Evolutionary conservation across 92 coral and sea anemone species (phyloP).

Genomic region (Anthopleura xanthogrammica): DNA sequence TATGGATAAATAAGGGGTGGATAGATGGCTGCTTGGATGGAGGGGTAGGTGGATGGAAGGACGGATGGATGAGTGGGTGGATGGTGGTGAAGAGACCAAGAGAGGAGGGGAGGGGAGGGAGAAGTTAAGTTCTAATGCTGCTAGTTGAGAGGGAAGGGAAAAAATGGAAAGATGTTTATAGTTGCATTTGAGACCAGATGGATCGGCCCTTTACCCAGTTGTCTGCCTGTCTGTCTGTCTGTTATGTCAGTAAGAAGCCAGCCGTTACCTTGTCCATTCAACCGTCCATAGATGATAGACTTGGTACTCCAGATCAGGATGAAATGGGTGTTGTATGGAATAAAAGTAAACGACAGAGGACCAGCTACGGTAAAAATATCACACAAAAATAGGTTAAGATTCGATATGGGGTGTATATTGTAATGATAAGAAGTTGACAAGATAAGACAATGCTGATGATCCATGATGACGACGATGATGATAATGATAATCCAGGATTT

Average conservation of each 20-base stretch:
- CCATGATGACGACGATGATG: background rate
- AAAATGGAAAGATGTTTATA: no score
- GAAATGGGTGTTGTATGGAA: conserved; percentile 43
- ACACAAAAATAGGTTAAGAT: background rate
- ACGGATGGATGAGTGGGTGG: background rate
- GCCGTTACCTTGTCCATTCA: conserved; percentile 47
- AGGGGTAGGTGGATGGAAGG: background rate
- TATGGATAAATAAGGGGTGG: background rate
- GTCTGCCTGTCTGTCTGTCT: background rate
- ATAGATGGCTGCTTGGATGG: no score
- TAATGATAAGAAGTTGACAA: background rate
- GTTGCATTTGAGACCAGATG: no score
- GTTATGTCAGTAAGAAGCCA: background rate
- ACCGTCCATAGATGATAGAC: conserved; percentile 34
- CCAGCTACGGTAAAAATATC: background rate
- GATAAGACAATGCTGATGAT: background rate
- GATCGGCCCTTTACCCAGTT: background rate
- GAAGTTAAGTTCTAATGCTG: no score
- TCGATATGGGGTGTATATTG: background rate
- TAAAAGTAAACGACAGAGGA: conserved; percentile 34
- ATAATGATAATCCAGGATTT: no score
- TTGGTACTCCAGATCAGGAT: conserved; percentile 48
- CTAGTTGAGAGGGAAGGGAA: no score
- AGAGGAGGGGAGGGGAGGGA: no score
- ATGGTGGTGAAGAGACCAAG: no score